Evolutionary conservation across 53 echinoderm and acorn worm species (phyloP).

Genomic region (Pentamera pediparva): DNA sequence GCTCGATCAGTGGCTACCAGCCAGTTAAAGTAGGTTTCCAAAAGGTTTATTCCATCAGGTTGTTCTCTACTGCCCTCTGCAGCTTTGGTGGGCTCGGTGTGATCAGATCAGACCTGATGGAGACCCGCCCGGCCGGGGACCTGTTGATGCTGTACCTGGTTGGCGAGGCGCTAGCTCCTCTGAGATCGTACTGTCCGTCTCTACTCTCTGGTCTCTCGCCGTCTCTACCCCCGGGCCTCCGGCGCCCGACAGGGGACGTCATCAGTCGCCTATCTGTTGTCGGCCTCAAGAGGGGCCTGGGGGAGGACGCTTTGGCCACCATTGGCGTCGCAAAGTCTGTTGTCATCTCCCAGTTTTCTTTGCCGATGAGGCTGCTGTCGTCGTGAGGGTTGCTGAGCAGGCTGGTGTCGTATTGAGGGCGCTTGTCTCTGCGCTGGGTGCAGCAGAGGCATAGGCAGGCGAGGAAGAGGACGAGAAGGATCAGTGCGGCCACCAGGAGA

Average conservation of each 20-base stretch:
- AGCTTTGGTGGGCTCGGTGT: neutral
- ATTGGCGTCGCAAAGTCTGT: slow-evolving; percentile 12
- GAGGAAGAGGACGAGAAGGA: slow-evolving; percentile 37
- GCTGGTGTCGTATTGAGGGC: slow-evolving; percentile 14
- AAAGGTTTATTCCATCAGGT: no score
- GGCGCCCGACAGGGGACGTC: neutral
- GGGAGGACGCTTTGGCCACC: slow-evolving; percentile 12
- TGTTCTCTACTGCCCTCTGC: no score
- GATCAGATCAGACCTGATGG: slow-evolving; percentile 4
- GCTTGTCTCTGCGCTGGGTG: slow-evolving; percentile 3
- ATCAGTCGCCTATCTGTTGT: neutral
- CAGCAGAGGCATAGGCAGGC: slow-evolving; percentile 36
- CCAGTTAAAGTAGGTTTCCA: no score
- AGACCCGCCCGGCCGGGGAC: neutral
- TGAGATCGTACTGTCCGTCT: neutral
- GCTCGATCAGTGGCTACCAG: slow-evolving; percentile 8
- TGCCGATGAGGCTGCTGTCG: slow-evolving; percentile 7
- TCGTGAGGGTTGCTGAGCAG: neutral
- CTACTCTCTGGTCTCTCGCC: no score
- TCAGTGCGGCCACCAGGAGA: slow-evolving; percentile 34
- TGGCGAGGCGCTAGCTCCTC: neutral
- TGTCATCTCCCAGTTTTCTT: slow-evolving; percentile 33
- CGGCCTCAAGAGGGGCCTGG: slow-evolving; percentile 1
- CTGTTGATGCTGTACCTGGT: slow-evolving; percentile 3
- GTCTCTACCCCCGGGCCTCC: neutral